Base-by-base conservation (phyloP, 2,797 vertebrate genomes). In the Poecilia velifera region DNA sequence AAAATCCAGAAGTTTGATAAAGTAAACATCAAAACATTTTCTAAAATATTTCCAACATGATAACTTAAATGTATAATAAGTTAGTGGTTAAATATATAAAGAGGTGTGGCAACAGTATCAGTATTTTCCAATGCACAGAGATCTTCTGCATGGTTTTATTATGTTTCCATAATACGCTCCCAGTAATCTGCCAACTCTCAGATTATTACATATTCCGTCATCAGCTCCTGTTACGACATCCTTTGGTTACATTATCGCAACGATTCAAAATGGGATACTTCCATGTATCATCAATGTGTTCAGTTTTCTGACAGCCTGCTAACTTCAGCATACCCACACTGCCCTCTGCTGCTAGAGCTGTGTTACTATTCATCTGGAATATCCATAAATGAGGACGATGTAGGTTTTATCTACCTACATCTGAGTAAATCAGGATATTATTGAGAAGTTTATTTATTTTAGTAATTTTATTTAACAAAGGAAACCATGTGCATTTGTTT, bases 271-370 rank as follows among this genome's bases (percentile, higher is more conserved):
- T 82, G 34, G 4, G 39, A 78, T 62, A 62, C 6, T 68, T 62
- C 14, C 12, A 51, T 74, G 28, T 39, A 72, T n/a, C 25, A 51
- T 28, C 8, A 6, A 4, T 76, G 22, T 20, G 31, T 25, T 53
- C 47, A 14, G n/a, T 25, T 62, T 36, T 25, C 9, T 74, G 55
- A 45, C 76, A 64, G 59, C 20, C 34, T 36, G 4, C 41, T 66
- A 22, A 55, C 6, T 64, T 49, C 5, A 49, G 34, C 51, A 74
- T 73, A 45, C 72, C 53, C 80, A 88, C 79, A 84, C 82, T 80
- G 79, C 88, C 91, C 87, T 85, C 93, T 93, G 85, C 80, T 87
- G 93, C 18, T 83, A 10, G 0, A 70, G 13, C 13, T 28, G 3
- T 39, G 73, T 66, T 55, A 87, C 41, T 66, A 70, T 28, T 2